Conservation (phyloP, 2,888 invertebrate genomes). For the Chaetoderma sp. region DNA sequence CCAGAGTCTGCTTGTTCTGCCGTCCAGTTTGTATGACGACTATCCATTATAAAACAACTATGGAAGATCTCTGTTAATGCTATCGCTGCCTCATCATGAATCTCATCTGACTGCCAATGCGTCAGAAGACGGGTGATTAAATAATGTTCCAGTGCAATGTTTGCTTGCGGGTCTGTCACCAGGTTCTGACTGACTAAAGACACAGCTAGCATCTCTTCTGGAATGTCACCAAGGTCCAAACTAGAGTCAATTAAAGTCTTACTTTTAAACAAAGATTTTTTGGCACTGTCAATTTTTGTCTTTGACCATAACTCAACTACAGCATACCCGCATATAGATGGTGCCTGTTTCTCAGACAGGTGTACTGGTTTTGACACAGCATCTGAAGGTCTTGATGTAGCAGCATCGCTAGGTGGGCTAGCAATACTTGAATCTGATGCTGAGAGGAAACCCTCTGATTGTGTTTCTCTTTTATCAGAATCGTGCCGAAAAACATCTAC, state of each 20-base stretch:
- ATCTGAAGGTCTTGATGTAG: background rate
- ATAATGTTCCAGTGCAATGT: constrained; percentile 57
- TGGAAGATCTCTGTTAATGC: constrained; percentile 67
- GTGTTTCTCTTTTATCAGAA: background rate
- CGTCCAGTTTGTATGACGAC: constrained; percentile 46
- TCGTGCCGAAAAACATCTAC: background rate
- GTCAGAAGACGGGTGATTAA: constrained; percentile 53
- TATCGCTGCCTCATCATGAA: constrained; percentile 51
- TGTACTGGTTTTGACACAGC: background rate
- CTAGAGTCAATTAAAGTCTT: constrained; percentile 50
- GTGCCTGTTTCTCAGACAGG: background rate
- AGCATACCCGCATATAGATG: constrained; percentile 58
- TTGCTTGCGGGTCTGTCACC: constrained; percentile 50
- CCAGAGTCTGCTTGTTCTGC: constrained; percentile 60
- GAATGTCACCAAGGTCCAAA: constrained; percentile 50
- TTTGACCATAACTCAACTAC: constrained; percentile 59
- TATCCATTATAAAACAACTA: constrained; percentile 66
- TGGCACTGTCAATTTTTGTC: constrained; percentile 59
- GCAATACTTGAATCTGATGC: too few relatives aligned
- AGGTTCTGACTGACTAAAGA: constrained; percentile 57
- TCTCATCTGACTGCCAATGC: constrained; percentile 37
- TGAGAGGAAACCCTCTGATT: background rate
- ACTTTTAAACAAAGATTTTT: constrained; percentile 54
- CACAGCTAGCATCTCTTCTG: constrained; percentile 54
- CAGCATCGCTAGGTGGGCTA: background rate